Conservation (phyloP, 2,797 vertebrate species). For the Florisuga fusca region DNA sequence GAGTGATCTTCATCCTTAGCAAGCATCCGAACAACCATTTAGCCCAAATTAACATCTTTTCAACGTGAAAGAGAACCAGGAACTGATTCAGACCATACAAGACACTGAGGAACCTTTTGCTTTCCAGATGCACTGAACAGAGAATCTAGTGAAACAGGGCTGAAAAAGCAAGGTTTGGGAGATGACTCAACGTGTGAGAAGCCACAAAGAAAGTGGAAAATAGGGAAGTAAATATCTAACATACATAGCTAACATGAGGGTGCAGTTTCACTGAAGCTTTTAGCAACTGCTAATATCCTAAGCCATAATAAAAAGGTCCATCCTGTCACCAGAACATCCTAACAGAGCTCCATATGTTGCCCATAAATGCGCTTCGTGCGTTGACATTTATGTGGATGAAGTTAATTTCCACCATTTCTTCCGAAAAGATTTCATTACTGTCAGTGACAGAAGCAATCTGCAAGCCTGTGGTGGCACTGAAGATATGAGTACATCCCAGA, state of each 20-base stretch:
- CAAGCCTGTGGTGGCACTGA: background rate
- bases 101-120: background rate
- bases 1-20: rapidly evolving
- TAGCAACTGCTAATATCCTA: background rate
- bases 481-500: background rate
- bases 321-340: background rate
- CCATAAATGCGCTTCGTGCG: background rate
- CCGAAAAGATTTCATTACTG: background rate
- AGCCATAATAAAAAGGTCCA: background rate
- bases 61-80: background rate
- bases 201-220: background rate
- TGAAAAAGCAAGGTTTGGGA: background rate
- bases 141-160: background rate
- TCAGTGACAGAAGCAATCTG: background rate
- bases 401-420: background rate
- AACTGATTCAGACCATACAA: rapidly evolving
- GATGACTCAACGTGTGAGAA: background rate
- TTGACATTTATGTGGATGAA: background rate
- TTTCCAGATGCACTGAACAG: background rate
- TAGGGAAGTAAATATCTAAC: background rate
- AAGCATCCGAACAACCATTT: rapidly evolving
- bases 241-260: background rate
- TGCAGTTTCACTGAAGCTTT: background rate
- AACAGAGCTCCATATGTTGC: background rate
- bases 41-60: background rate